Evolutionary conservation across 2,113 vertebrate genomes (phyloP), one percentile per base, ranked within the genome.

Genomic region (Chrysemys picta): DNA sequence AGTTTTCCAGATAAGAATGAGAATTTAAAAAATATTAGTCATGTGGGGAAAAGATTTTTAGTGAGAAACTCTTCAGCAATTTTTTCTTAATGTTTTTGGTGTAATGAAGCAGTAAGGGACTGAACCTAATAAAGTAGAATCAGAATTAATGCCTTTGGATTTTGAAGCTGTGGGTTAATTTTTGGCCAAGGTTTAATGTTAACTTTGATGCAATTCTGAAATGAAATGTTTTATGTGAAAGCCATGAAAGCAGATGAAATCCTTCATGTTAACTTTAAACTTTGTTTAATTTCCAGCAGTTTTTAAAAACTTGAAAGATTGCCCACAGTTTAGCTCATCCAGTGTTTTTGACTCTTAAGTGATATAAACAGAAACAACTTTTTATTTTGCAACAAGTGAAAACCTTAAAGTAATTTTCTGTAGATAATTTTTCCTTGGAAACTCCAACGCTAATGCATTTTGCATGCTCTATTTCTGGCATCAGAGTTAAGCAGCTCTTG

Each of bases 241-340:
- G 87, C 3, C 35, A 69, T n/a, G 45, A 82, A 92, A 49, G 38
- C 24, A 95, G 25, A 83, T 95, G 0, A 89, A 91, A 80, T 94
- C 31, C 86, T 95, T 82, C 10, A 84, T 89, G 38, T 91, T 96
- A 95, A 90, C 72, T 90, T 0, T 75, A 31, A 93, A 62, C 93
- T 8, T 94, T 91, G 93, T 96, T 50, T 90, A 4, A 69, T 91
- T 96, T 96, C 85, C 89, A 95, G 86, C 59, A 69, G 31, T 89
- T 24, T 78, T 82, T 94, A 80, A 88, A 88, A 92, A 90, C 80
- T 50, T 53, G 90, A 79, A 90, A 85, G 56, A 87, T 56, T 94
- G 80, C 49, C 57, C 78, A 31, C 80, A 42, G 0, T 82, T 93
- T 86, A 92, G 25, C 38, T 94, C 47, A 75, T 25, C 80, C 75